Conservation (phyloP, 2,113 vertebrate species). For the Bubo bubo region DNA sequence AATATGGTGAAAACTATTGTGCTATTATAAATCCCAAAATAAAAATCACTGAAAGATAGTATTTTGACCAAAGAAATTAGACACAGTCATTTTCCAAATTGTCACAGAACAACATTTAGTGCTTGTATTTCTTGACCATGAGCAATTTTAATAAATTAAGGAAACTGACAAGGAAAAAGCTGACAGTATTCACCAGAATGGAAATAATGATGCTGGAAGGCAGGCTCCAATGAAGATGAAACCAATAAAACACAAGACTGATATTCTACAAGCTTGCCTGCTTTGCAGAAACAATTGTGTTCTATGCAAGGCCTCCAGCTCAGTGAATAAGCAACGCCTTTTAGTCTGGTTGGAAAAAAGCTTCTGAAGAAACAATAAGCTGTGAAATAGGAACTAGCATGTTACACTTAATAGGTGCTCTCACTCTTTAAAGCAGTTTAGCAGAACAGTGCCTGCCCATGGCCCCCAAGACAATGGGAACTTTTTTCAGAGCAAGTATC, state of each 20-base stretch:
- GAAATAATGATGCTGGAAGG: background rate
- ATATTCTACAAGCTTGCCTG: background rate
- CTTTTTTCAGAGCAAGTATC: background rate
- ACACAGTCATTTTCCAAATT: background rate
- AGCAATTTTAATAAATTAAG: background rate
- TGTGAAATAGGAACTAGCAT: background rate
- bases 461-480: background rate
- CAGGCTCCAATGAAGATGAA: background rate
- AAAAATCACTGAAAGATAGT: background rate
- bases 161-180: background rate
- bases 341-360: background rate
- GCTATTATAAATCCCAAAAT: background rate
- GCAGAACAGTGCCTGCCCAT: fast-evolving
- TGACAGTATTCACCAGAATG: background rate
- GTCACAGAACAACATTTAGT: background rate
- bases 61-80: background rate
- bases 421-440: background rate
- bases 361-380: background rate
- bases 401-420: background rate
- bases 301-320: background rate
- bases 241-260: background rate
- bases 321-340: background rate
- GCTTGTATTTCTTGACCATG: background rate
- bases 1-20: background rate
- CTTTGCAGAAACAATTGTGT: background rate